These are phyloP conservation scores for Urocyon cinereoargenteus DNA, from an alignment of 2,797 vertebrate genomes.

Conservation along the genomic window DNA sequence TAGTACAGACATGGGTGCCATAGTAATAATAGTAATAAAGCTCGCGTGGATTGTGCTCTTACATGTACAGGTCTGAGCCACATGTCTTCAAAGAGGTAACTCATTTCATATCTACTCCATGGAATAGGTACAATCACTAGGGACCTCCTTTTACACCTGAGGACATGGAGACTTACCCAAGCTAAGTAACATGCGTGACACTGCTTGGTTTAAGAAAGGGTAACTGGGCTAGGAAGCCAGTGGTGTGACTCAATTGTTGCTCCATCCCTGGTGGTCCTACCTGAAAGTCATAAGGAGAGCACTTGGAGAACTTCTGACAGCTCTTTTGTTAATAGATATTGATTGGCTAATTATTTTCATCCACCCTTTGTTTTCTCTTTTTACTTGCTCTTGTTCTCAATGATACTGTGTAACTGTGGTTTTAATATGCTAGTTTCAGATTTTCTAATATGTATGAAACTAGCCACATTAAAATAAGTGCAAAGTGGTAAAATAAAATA, in stretches of 20 bases:
- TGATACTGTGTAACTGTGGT: neutral
- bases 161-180: neutral
- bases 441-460: neutral
- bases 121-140: neutral
- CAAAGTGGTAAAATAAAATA: constrained; percentile 8
- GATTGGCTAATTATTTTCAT: neutral
- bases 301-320: neutral
- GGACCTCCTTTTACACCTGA: neutral
- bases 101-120: neutral
- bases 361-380: neutral
- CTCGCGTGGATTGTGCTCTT: neutral
- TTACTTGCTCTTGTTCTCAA: neutral
- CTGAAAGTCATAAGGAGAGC: neutral
- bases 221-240: neutral
- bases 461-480: constrained; percentile 19
- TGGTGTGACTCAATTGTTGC: neutral
- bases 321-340: neutral
- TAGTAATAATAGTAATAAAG: neutral
- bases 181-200: neutral
- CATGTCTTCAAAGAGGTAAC: neutral
- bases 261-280: neutral
- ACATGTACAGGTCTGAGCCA: neutral
- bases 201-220: neutral
- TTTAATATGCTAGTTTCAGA: neutral
- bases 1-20: too few relatives aligned